phyloP scores from a whole-genome alignment of 2,113 vertebrate genomes.

The Cettia cetti region DNA sequence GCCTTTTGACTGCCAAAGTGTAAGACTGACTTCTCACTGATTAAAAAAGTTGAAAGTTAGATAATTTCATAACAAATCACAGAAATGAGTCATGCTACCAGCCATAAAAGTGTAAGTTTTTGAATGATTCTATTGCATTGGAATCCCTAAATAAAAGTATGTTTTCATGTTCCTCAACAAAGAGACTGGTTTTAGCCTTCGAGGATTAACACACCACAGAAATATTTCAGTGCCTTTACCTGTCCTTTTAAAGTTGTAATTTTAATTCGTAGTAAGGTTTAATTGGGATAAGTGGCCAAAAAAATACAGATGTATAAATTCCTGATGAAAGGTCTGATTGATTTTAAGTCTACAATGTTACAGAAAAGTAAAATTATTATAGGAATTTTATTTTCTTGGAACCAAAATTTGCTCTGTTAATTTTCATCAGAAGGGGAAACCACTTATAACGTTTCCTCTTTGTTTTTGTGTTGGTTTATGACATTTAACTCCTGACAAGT shows the following conservation, averaged over 20 bases:
- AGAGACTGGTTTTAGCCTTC: neutral
- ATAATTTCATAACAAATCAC: neutral
- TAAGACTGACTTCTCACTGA: neutral
- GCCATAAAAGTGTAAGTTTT: neutral
- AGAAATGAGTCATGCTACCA: neutral
- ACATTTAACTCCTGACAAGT: neutral
- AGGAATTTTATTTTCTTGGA: neutral
- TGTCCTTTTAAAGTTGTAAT: neutral
- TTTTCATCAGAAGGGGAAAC: neutral
- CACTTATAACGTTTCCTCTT: neutral
- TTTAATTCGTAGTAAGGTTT: neutral
- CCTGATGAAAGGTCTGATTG: neutral
- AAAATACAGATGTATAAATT: neutral
- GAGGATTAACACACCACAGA: neutral
- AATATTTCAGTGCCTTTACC: neutral
- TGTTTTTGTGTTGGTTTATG: neutral
- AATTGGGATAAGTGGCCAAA: neutral
- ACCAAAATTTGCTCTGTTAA: neutral
- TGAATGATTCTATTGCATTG: neutral
- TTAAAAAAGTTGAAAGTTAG: neutral
- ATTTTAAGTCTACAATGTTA: neutral
- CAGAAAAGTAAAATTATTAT: neutral
- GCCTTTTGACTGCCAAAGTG: slow-evolving; percentile 6
- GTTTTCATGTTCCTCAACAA: neutral
- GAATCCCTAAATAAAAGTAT: neutral